A percentile compares a stretch with the other conserved stretches of the same genome.
These are phyloP conservation scores for Belonocnema kinseyi DNA, from an alignment of 1,140 invertebrate species.

Conservation along the genomic window DNA sequence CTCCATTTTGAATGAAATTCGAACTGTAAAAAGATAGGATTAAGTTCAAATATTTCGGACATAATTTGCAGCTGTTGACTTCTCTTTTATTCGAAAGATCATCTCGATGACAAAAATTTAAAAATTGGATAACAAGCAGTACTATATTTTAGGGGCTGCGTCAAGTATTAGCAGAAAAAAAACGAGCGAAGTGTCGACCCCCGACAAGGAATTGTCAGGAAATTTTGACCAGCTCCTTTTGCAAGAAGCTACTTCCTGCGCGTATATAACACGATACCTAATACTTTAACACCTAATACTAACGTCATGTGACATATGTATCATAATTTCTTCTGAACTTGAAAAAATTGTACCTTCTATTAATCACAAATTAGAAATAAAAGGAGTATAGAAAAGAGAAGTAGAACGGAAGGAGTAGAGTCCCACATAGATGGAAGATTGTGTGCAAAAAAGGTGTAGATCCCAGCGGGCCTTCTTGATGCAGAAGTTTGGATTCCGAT, in stretches of 20 bases:
- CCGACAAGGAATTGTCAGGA: not conserved
- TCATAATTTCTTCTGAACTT: not conserved
- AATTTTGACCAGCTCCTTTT: not conserved
- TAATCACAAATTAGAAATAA: constrained; percentile 34
- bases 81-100: constrained; percentile 32
- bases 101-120: constrained; percentile 23
- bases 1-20: no score
- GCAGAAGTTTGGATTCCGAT: constrained; percentile 62
- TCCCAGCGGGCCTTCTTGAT: constrained; percentile 68
- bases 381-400: constrained; percentile 45
- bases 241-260: not conserved
- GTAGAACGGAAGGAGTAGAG: constrained; percentile 38
- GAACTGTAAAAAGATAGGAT: no score
- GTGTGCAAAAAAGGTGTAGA: constrained; percentile 65
- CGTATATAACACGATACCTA: constrained; percentile 11
- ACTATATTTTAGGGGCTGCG: not conserved
- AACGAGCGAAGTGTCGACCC: no score
- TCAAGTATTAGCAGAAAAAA: not conserved
- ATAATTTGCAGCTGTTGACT: not conserved
- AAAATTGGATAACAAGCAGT: constrained; percentile 31
- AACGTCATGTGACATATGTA: not conserved
- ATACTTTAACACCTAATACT: not conserved
- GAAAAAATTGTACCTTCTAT: not conserved
- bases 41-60: not conserved
- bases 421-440: constrained; percentile 50